Evolutionary conservation across 2,888 invertebrate species (phyloP).

Genomic region (Drosophila demipolita): DNA sequence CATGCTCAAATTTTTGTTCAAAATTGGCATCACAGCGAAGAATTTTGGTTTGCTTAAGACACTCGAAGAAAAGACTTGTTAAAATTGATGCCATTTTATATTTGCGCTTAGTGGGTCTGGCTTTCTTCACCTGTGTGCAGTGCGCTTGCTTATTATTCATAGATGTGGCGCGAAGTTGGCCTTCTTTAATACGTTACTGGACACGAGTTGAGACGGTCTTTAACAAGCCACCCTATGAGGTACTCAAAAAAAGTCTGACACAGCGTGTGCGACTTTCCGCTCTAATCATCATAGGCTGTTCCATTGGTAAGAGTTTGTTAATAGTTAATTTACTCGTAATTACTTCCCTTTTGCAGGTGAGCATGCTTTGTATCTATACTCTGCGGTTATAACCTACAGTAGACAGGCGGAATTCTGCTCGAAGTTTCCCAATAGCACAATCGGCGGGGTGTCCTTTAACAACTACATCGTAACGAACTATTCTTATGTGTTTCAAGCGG

Average conservation of each 20-base stretch:
- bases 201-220: constrained; percentile 80
- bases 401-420: constrained; percentile 57
- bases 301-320: constrained; percentile 57
- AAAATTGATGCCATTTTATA: not conserved
- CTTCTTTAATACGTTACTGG: constrained; percentile 81
- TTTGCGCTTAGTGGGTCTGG: constrained; percentile 72
- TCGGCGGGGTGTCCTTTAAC: constrained; percentile 50
- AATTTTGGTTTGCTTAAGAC: constrained; percentile 76
- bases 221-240: constrained; percentile 76
- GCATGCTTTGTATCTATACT: constrained; percentile 74
- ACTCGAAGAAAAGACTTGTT: no score
- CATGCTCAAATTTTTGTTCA: constrained; percentile 63
- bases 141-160: constrained; percentile 77
- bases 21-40: constrained; percentile 81
- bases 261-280: constrained; percentile 75
- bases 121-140: constrained; percentile 80
- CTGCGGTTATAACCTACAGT: constrained; percentile 65
- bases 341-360: constrained; percentile 63
- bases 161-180: constrained; percentile 81
- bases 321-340: rapidly evolving
- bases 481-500: constrained; percentile 71
- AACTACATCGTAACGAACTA: constrained; percentile 70
- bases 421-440: constrained; percentile 54
- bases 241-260: constrained; percentile 63
- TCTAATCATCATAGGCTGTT: constrained; percentile 67